phyloP scores from a whole-genome alignment of 2,113 vertebrate genomes.

The Psittacula cyanocephala region DNA sequence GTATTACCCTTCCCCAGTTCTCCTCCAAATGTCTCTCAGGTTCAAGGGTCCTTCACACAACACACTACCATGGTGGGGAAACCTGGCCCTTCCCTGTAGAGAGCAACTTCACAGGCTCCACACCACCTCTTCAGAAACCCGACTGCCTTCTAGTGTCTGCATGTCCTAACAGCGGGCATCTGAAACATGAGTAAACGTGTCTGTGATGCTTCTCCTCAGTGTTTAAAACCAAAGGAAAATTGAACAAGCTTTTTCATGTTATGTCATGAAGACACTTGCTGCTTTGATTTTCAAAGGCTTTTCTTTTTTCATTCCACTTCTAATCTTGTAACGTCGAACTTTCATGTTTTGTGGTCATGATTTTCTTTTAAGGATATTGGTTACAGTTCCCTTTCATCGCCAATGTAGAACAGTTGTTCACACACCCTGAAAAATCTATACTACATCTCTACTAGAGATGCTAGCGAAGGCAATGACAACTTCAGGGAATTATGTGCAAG shows the following conservation, averaged over 20 bases:
- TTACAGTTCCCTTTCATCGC: conserved; percentile 28
- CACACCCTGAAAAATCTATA: background rate
- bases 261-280: background rate
- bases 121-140: background rate
- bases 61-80: background rate
- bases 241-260: background rate
- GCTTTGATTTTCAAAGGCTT: conserved; percentile 54
- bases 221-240: background rate
- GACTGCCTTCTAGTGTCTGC: background rate
- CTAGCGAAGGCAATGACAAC: background rate
- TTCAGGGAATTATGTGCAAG: background rate
- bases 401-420: background rate
- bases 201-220: background rate
- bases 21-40: background rate
- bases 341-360: background rate
- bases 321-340: background rate
- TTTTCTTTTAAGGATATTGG: conserved; percentile 1
- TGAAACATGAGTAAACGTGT: background rate
- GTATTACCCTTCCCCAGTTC: background rate
- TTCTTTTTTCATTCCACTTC: conserved; percentile 10
- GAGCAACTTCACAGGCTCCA: background rate
- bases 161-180: background rate
- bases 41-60: background rate
- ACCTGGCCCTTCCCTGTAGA: background rate
- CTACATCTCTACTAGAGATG: background rate